Percentiles rank a stretch among this genome's conserved stretches.
Conservation (phyloP, 2,797 vertebrate species). For the Cetoscarus ocellatus region DNA sequence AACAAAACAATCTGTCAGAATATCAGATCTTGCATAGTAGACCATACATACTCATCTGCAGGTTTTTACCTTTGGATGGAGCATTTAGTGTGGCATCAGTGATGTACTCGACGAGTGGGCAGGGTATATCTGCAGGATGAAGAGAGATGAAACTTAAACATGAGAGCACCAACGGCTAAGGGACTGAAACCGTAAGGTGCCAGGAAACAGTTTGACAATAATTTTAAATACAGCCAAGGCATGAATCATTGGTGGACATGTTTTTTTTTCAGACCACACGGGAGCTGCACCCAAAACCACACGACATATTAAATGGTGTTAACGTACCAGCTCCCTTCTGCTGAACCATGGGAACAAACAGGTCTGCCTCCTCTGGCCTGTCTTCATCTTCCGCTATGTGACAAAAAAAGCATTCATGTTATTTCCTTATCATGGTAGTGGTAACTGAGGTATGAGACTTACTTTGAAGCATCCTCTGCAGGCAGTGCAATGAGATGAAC, state of each 20-base stretch:
- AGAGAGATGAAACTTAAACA: constrained; percentile 21
- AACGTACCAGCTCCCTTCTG: constrained; percentile 62
- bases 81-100: constrained; percentile 56
- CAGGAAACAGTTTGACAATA: constrained; percentile 2
- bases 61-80: constrained; percentile 57
- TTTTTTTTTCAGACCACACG: not conserved
- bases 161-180: not conserved
- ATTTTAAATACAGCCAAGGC: constrained; percentile 1
- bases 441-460: not conserved
- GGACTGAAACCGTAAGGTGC: not conserved
- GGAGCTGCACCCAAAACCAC: constrained; percentile 19
- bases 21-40: too few relatives aligned
- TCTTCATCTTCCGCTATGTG: constrained; percentile 34
- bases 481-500: not conserved
- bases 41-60: not conserved
- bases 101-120: constrained; percentile 70
- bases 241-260: not conserved
- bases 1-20: too few relatives aligned
- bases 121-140: constrained; percentile 57
- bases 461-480: not conserved
- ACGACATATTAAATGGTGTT: not conserved
- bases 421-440: not conserved
- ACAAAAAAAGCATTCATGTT: constrained; percentile 14
- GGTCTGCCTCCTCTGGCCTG: constrained; percentile 39
- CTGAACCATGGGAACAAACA: constrained; percentile 79